Conservation (phyloP, 2,797 vertebrate species). For the Hozukius guyotensis region DNA sequence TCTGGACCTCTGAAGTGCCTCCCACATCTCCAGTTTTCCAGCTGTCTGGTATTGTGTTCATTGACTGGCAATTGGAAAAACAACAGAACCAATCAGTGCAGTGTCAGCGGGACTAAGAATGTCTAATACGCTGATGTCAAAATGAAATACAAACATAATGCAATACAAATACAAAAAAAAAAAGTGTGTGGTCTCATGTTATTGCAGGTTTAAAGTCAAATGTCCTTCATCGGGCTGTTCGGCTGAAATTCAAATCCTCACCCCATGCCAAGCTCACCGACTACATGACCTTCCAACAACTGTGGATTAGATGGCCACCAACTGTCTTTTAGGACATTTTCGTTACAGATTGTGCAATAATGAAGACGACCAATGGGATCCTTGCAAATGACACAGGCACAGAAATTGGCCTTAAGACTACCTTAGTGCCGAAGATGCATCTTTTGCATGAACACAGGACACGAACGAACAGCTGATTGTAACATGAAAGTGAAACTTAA, state of each 20-base stretch:
- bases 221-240: background rate
- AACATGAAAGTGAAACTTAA: no score
- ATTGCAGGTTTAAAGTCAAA: background rate
- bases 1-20: background rate
- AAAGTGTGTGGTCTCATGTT: background rate
- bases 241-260: background rate
- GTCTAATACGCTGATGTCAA: background rate
- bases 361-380: background rate
- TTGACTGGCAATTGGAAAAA: background rate
- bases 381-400: background rate
- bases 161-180: no score
- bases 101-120: background rate
- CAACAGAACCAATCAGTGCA: background rate
- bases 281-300: background rate
- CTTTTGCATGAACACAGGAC: background rate
- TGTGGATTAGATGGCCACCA: background rate
- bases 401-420: background rate
- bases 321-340: background rate
- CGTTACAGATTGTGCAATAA: background rate
- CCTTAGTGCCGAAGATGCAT: background rate
- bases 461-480: no score
- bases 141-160: background rate
- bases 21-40: background rate
- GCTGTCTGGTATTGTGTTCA: background rate
- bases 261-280: background rate